Base-by-base conservation (phyloP, 1,140 invertebrate genomes). In the Chrysomallon squamiferum region DNA sequence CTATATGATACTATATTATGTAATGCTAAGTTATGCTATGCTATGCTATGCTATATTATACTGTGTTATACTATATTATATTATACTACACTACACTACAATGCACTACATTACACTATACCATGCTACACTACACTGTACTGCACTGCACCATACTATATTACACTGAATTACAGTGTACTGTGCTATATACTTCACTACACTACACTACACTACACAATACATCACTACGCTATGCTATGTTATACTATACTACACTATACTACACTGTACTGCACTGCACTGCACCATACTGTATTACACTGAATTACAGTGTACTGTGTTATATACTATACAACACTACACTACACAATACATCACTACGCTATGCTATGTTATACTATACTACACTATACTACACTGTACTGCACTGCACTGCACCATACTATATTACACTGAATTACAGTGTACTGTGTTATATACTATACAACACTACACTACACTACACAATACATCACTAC, bases 221-320 rank as follows among this genome's bases (percentile, higher is more conserved):
- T 33, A 61, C 63, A 60, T 56, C 57, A 66, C 68, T 56, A 52
- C 59, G 56, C 63, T 56, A 62, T 58, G 66, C 59, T 62, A 49
- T 45, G 62, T 52, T 57, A 32, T 59, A 61, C 64, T 61, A 27
- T 63, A 66, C 64, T 60, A 56, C 63, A 66, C 59, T 50, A 58
- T 47, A 69, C 49, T 61, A 57, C 59, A 61, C 59, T 61, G 54
- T 13, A 56, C 65, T 62, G 41, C 59, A 62, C 59, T 56, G 41
- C 59, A 45, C 65, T 62, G 3, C 25, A 57, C 68, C 32, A 47
- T 45, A 63, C 60, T 57, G 41, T 43, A 43, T 50, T 62, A 56
- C 52, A 63, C 59, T 68, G 4, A 41, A 56, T 59, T 63, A 56
- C 52, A 56, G 35, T 58, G 29, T 52, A 63, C 66, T 68, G 30